Evolutionary conservation across 2,888 invertebrate genomes (phyloP).

Genomic region (Coleophora deauratella): DNA sequence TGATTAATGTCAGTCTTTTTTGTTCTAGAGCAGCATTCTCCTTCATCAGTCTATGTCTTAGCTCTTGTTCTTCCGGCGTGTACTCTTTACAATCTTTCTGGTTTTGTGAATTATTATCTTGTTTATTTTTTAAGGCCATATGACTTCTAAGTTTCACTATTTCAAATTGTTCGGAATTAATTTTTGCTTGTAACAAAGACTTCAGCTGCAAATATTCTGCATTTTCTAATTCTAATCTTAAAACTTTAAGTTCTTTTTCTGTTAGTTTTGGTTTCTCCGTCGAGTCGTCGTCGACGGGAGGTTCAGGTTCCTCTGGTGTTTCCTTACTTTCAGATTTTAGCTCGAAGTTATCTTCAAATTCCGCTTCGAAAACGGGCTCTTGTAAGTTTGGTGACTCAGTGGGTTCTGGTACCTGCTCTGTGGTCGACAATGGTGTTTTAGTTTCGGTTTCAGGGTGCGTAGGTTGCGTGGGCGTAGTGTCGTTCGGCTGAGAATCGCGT

Average conservation of each 20-base stretch:
- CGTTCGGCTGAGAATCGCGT: no score
- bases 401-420: conserved; percentile 18
- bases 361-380: conserved; percentile 47
- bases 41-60: conserved; percentile 60
- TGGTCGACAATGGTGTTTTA: conserved; percentile 8
- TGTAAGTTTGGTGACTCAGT: conserved; percentile 19
- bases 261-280: conserved; percentile 69
- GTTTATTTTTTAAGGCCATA: conserved; percentile 64
- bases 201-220: conserved; percentile 79
- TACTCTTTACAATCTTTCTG: conserved; percentile 51
- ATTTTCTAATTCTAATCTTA: conserved; percentile 78
- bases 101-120: conserved; percentile 37
- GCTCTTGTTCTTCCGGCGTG: conserved; percentile 52
- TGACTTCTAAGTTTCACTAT: conserved; percentile 77
- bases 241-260: conserved; percentile 71
- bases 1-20: conserved; percentile 78
- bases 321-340: conserved; percentile 38
- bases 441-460: background rate
- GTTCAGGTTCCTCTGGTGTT: conserved; percentile 29
- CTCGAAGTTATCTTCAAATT: conserved; percentile 37
- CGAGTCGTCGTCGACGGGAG: conserved; percentile 26
- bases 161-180: conserved; percentile 82
- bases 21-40: conserved; percentile 80
- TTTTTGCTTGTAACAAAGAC: conserved; percentile 78
- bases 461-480: background rate